These are phyloP conservation scores for Enteromius argenteus DNA, from an alignment of 2,797 vertebrate species.

Conservation along the genomic window DNA sequence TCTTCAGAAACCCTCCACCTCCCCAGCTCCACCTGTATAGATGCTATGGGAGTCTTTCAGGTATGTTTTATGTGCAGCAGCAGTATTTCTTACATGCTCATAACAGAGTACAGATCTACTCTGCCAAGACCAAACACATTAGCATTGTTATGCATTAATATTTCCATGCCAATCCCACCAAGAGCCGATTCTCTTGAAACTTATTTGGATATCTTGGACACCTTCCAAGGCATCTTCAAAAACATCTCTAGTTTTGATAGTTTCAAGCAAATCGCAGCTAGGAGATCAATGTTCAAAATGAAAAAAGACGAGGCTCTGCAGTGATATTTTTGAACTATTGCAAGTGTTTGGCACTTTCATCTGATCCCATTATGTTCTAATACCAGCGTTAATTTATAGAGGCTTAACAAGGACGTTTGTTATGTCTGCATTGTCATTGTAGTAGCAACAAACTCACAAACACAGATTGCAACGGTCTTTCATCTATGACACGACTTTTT, in stretches of 20 bases:
- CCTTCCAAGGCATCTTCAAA: background rate
- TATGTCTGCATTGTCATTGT: slow-evolving; percentile 41
- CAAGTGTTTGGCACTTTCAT: background rate
- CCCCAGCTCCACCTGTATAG: background rate
- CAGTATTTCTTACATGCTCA: background rate
- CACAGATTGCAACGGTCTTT: slow-evolving; percentile 32
- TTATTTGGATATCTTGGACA: background rate
- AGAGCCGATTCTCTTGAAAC: background rate
- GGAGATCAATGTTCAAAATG: background rate
- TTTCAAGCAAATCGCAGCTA: background rate
- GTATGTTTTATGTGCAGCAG: background rate
- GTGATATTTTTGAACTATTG: background rate
- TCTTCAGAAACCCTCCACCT: background rate
- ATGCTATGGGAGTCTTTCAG: background rate
- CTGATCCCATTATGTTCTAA: slow-evolving; percentile 9
- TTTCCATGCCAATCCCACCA: background rate
- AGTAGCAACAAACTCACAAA: slow-evolving; percentile 46
- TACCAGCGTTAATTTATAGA: slow-evolving; percentile 15
- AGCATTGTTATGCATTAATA: background rate
- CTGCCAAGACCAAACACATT: background rate
- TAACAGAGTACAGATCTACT: background rate
- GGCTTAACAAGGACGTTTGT: slow-evolving; percentile 30
- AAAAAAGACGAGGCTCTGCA: background rate
- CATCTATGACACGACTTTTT: slow-evolving; percentile 30
- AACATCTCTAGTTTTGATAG: slow-evolving; percentile 3